A percentile compares a stretch with the other conserved stretches of the same genome.
Conservation (phyloP, 2,113 vertebrate genomes). For the Grus americana region DNA sequence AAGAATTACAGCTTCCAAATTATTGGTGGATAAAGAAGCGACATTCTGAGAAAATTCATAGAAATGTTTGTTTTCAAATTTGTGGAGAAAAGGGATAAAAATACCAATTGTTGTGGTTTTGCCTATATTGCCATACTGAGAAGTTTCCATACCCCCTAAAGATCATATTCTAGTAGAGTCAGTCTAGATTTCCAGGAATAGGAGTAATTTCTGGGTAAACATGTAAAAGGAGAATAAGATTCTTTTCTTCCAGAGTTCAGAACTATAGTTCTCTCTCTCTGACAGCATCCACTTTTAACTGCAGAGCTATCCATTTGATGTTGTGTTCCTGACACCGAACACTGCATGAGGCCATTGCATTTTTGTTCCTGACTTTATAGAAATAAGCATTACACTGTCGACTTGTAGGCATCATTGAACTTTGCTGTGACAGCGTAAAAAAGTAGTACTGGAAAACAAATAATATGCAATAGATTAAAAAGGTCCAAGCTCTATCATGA, state of each 20-base stretch:
- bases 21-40: fast-evolving
- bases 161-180: not conserved
- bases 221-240: not conserved
- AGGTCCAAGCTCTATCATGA: not conserved
- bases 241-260: not conserved
- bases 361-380: not conserved
- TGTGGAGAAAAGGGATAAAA: not conserved
- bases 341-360: not conserved
- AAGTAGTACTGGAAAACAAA: not conserved
- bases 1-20: not conserved
- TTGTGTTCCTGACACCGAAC: conserved; percentile 28
- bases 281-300: conserved; percentile 54
- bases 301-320: conserved; percentile 27
- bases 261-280: not conserved
- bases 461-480: not conserved
- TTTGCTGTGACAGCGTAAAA: not conserved
- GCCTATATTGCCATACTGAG: not conserved
- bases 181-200: not conserved
- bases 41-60: not conserved
- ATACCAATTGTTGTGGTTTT: not conserved
- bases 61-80: not conserved
- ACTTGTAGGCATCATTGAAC: not conserved
- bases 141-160: not conserved
- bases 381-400: not conserved
- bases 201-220: not conserved